These are phyloP conservation scores for Rutpela maculata DNA, from an alignment of 2,888 invertebrate species.

Conservation along the genomic window DNA sequence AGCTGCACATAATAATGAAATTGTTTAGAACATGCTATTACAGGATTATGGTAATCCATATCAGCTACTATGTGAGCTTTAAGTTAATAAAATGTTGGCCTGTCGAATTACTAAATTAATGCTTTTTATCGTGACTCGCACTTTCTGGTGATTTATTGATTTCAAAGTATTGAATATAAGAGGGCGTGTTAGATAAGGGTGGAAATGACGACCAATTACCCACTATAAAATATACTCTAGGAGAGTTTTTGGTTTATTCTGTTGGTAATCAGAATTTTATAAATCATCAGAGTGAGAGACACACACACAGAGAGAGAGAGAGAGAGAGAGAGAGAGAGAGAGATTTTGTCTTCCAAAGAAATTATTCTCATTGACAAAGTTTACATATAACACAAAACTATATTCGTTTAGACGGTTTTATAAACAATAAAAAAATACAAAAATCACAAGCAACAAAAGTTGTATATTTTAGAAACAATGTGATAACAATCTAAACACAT, in stretches of 20 bases:
- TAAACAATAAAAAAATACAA: too few relatives aligned
- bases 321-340: too few relatives aligned
- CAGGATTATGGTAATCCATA: slow-evolving; percentile 32
- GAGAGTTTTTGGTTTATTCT: not conserved
- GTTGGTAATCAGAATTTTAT: too few relatives aligned
- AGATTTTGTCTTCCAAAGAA: too few relatives aligned
- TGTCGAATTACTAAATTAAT: slow-evolving; percentile 34
- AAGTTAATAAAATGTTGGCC: slow-evolving; percentile 27
- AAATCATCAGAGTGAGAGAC: too few relatives aligned
- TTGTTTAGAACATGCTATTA: slow-evolving; percentile 37
- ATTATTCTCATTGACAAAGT: too few relatives aligned
- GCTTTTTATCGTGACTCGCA: slow-evolving; percentile 26
- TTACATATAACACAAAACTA: too few relatives aligned
- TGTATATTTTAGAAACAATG: too few relatives aligned
- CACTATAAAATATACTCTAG: not conserved
- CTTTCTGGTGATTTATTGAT: slow-evolving; percentile 40
- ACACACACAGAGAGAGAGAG: too few relatives aligned
- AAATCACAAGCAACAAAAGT: too few relatives aligned
- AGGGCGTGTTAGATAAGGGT: slow-evolving; percentile 7
- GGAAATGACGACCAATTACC: slow-evolving; percentile 5
- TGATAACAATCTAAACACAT: too few relatives aligned
- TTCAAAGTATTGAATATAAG: slow-evolving; percentile 6
- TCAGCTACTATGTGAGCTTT: slow-evolving; percentile 17
- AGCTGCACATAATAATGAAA: slow-evolving; percentile 40
- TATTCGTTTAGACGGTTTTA: too few relatives aligned